Evolutionary conservation across 2,888 invertebrate genomes (phyloP).

Genomic region (Cepaea hortensis): DNA sequence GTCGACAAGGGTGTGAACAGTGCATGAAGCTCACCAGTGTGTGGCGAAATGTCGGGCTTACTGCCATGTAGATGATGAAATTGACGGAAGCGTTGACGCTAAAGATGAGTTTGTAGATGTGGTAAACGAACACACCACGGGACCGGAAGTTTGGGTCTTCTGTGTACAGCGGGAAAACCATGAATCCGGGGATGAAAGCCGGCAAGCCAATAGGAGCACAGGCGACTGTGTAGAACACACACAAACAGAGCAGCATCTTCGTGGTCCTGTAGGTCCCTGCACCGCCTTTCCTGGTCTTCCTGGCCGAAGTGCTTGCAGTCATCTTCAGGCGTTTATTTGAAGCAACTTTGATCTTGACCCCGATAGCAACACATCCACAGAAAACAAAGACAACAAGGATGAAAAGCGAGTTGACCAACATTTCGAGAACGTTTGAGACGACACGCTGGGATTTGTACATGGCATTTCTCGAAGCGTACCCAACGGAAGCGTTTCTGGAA

Average conservation of each 20-base stretch:
- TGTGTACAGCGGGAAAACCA: slow-evolving; percentile 34
- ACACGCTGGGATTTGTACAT: slow-evolving; percentile 17
- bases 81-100: slow-evolving; percentile 33
- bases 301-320: neutral
- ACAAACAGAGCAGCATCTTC: slow-evolving; percentile 32
- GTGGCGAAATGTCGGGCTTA: slow-evolving; percentile 7
- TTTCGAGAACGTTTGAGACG: neutral
- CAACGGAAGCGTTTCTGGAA: neutral
- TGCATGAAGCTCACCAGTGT: neutral
- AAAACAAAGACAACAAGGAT: slow-evolving; percentile 9
- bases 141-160: slow-evolving; percentile 3
- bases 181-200: slow-evolving; percentile 24
- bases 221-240: slow-evolving; percentile 33
- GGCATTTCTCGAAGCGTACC: neutral
- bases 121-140: slow-evolving; percentile 19
- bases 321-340: slow-evolving; percentile 18
- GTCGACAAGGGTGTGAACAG: too few relatives aligned
- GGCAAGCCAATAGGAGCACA: slow-evolving; percentile 36
- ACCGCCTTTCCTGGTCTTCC: neutral
- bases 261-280: slow-evolving; percentile 3
- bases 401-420: neutral
- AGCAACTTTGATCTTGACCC: slow-evolving; percentile 31
- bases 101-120: slow-evolving; percentile 17
- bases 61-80: slow-evolving; percentile 35
- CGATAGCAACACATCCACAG: slow-evolving; percentile 29